Evolutionary conservation across 2,797 vertebrate species (phyloP).

Genomic region (Sebastes kiyomatsui): DNA sequence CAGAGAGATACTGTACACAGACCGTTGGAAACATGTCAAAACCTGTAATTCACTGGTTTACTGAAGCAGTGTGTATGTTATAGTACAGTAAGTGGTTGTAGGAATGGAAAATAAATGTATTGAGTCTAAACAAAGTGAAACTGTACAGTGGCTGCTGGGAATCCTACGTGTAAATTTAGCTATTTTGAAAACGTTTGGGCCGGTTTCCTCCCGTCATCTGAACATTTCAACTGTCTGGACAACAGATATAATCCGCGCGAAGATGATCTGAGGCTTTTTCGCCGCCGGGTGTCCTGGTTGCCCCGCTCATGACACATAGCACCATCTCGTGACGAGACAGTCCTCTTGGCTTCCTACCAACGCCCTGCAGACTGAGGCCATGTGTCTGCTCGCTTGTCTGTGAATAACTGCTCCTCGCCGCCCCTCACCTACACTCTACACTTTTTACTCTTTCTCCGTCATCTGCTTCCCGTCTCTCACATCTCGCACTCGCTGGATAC

Average conservation of each 20-base stretch:
- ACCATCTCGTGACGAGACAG: constrained; percentile 63
- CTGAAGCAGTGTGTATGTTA: background rate
- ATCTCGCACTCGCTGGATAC: background rate
- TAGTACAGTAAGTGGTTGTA: background rate
- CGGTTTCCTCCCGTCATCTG: background rate
- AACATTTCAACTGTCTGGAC: constrained; percentile 31
- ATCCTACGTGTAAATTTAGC: background rate
- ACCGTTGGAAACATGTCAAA: background rate
- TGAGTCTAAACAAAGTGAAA: background rate
- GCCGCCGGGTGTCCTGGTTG: constrained; percentile 45
- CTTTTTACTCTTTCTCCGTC: constrained; percentile 27
- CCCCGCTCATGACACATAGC: constrained; percentile 57
- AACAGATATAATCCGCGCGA: constrained; percentile 26
- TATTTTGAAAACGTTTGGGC: background rate
- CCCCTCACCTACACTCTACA: constrained; percentile 23
- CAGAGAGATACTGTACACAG: background rate
- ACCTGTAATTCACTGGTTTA: background rate
- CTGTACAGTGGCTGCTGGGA: background rate
- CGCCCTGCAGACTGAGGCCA: constrained; percentile 59
- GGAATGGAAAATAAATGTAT: background rate
- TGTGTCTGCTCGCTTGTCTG: constrained; percentile 62
- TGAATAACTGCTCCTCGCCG: constrained; percentile 48
- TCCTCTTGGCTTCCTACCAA: constrained; percentile 61
- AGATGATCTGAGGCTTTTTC: constrained; percentile 34
- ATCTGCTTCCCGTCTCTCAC: constrained; percentile 20